These are phyloP conservation scores for Panurus biarmicus DNA, from an alignment of 2,113 vertebrate genomes.

Conservation along the genomic window DNA sequence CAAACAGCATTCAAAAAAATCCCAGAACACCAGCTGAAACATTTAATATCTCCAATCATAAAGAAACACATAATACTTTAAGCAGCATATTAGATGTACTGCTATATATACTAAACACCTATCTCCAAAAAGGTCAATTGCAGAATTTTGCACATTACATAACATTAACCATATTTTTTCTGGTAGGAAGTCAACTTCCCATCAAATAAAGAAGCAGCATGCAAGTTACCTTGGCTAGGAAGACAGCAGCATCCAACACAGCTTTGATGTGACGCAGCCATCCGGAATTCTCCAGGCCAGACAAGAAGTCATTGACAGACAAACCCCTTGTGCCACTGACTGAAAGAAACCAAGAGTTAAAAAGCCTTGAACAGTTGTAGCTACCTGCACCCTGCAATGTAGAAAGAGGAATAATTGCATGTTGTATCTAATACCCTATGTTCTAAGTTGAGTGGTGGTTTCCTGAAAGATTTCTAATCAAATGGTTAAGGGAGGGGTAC, in stretches of 20 bases:
- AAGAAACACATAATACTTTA: not conserved
- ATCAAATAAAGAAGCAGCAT: not conserved
- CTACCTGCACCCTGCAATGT: not conserved
- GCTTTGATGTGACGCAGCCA: constrained; percentile 97
- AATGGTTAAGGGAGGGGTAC: not conserved
- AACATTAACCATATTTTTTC: not conserved
- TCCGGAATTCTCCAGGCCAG: constrained; percentile 87
- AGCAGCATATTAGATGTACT: not conserved
- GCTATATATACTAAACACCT: not conserved
- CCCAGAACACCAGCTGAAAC: not conserved
- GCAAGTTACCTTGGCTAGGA: constrained; percentile 82
- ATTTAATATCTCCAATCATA: not conserved
- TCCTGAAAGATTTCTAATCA: not conserved
- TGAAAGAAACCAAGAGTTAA: constrained; percentile 54
- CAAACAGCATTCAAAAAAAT: not conserved
- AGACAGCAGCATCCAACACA: constrained; percentile 88
- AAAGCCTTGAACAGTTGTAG: not conserved
- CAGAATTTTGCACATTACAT: not conserved
- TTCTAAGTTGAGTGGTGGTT: not conserved
- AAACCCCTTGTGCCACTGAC: constrained; percentile 85
- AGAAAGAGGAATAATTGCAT: not conserved
- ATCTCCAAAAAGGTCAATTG: not conserved
- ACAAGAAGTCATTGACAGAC: constrained; percentile 85
- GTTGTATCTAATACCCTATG: not conserved
- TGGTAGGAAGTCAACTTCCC: not conserved